Evolutionary conservation across 2,888 invertebrate species (phyloP), one percentile per base, ranked within the genome.

Genomic region (Pachymerium ferrugineum): DNA sequence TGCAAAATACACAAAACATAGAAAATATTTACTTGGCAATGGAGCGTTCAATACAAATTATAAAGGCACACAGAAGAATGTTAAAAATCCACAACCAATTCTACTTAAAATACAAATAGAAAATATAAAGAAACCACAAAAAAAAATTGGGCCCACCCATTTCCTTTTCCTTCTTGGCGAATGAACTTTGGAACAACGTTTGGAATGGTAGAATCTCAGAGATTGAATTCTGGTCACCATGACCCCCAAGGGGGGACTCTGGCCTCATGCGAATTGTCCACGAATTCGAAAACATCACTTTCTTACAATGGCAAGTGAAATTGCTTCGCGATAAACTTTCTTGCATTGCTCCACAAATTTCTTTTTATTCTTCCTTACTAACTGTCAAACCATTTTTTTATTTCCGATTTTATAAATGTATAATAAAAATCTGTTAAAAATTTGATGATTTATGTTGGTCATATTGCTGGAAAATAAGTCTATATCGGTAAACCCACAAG

Each of bases 151-250:
- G 28, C 0, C 1, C 62, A 25, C 62, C 54, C 25, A 47, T 47
- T 47, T 62, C 28, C 28, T 28, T 62, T 62, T 14, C 28, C n/a
- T 5, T 28, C 54, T 54, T 54, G 22, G 25, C 54, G 54, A 5
- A 54, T 25, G 10, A 54, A 54, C 54, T 54, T 62, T 62, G 28
- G 62, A 62, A 62, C 62, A 62, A 62, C 62, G 62, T 62, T 62
- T 28, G 62, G 28, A 62, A 62, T 62, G 62, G 62, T 28, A 62
- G 62, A 62, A 62, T 62, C 62, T 62, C 62, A 25, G 28, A 62
- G 62, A 62, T 62, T 62, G 62, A 62, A 62, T 62, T 62, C 62
- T 62, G 62, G 62, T 62, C 62, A 62, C 62, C 62, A 62, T 62
- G 62, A 62, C 62, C 62, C 62, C 62, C 62, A 62, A 62, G 62